phyloP scores from a whole-genome alignment of 1,140 invertebrate genomes.

The Anastatus disparis region DNA sequence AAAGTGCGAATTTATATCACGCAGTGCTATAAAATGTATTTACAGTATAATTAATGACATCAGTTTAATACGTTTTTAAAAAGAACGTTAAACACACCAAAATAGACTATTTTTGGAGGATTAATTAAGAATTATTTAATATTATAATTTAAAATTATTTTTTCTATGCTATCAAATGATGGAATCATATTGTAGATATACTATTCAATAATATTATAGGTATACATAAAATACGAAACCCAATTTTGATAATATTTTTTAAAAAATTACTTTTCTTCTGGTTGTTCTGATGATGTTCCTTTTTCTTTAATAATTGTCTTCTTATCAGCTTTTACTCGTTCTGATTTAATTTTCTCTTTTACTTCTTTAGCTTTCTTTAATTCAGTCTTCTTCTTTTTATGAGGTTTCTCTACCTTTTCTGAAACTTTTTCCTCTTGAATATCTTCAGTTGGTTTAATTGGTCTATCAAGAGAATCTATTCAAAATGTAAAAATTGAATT shows the following conservation, averaged over 20 bases:
- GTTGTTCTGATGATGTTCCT: conserved; percentile 58
- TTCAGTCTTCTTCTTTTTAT: conserved; percentile 62
- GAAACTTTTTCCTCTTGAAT: conserved; percentile 59
- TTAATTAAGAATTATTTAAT: too few relatives aligned
- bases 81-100: too few relatives aligned
- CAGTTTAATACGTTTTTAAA: too few relatives aligned
- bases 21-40: too few relatives aligned
- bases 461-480: conserved; percentile 5
- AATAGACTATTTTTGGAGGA: too few relatives aligned
- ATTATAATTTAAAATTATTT: too few relatives aligned
- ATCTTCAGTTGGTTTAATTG: conserved; percentile 19
- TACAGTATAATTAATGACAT: too few relatives aligned
- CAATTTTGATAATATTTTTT: neutral
- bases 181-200: too few relatives aligned
- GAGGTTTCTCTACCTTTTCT: conserved; percentile 57
- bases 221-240: neutral
- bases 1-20: too few relatives aligned
- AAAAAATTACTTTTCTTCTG: conserved; percentile 60
- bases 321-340: conserved; percentile 68
- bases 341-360: conserved; percentile 69
- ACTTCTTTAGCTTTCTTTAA: conserved; percentile 68
- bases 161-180: too few relatives aligned
- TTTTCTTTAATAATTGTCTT: conserved; percentile 58
- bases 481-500: too few relatives aligned
- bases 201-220: too few relatives aligned